Evolutionary conservation across 2,888 invertebrate genomes (phyloP).

Genomic region (Temnothorax rugatulus): DNA sequence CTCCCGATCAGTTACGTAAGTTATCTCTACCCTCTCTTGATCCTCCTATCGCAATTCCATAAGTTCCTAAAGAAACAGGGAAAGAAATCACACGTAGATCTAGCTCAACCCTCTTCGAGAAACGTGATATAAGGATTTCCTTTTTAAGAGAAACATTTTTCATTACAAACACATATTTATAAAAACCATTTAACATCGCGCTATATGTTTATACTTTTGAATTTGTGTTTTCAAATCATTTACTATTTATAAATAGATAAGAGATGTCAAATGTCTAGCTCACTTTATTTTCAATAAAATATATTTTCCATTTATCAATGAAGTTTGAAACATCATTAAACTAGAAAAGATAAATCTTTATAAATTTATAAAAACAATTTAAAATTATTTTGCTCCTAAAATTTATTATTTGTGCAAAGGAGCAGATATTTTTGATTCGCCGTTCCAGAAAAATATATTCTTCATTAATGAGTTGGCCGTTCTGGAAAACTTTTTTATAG

Average conservation of each 20-base stretch:
- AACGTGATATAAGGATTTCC: slow-evolving; percentile 35
- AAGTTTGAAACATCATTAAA: slow-evolving; percentile 3
- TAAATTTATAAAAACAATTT: background rate
- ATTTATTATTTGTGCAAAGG: background rate
- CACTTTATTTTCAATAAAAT: slow-evolving; percentile 8
- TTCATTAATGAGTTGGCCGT: slow-evolving; percentile 39
- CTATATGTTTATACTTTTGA: background rate
- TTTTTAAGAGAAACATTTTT: slow-evolving; percentile 26
- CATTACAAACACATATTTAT: background rate
- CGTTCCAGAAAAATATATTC: background rate
- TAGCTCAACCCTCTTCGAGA: slow-evolving; percentile 17
- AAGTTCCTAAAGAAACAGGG: slow-evolving; percentile 30
- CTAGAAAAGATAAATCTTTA: background rate
- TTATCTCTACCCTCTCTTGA: slow-evolving; percentile 40
- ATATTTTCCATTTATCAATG: background rate
- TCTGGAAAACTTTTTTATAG: slow-evolving; percentile 57
- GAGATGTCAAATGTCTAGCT: background rate
- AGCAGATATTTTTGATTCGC: slow-evolving; percentile 9
- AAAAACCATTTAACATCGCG: background rate
- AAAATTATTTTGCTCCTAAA: background rate
- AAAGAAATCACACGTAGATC: slow-evolving; percentile 26
- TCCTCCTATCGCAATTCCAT: slow-evolving; percentile 33
- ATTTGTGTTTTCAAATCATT: background rate
- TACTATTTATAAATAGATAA: background rate
- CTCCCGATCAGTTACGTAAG: slow-evolving; percentile 36